These are phyloP conservation scores for Venustaconcha ellipsiformis DNA, from an alignment of 1,140 invertebrate species.

Conservation along the genomic window DNA sequence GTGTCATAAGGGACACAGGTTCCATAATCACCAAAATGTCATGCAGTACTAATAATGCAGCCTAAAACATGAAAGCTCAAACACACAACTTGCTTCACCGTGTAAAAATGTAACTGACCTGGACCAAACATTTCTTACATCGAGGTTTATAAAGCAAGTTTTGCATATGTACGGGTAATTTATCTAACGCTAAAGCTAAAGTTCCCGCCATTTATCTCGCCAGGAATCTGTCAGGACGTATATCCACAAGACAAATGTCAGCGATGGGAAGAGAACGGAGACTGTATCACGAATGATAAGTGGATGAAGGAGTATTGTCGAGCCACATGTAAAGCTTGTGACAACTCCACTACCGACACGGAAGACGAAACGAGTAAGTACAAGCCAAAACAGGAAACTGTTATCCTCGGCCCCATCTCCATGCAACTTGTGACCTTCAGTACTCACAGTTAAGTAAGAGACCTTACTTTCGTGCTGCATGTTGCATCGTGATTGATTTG, in stretches of 20 bases:
- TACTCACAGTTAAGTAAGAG: not conserved
- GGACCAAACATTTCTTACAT: not conserved
- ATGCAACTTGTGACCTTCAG: not conserved
- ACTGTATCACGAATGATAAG: conserved; percentile 48
- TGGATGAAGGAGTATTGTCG: conserved; percentile 58
- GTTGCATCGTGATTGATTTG: not conserved
- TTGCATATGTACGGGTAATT: not conserved
- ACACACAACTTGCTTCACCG: not conserved
- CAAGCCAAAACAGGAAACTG: not conserved
- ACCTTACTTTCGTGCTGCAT: too few relatives aligned
- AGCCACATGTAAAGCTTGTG: conserved; percentile 48
- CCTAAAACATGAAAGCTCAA: not conserved
- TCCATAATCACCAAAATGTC: not conserved
- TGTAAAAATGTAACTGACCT: not conserved
- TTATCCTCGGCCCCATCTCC: not conserved
- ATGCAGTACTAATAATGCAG: not conserved
- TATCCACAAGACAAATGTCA: conserved; percentile 40
- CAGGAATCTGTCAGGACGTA: conserved; percentile 43
- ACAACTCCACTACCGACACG: conserved; percentile 19
- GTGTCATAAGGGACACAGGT: too few relatives aligned
- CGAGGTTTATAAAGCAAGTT: not conserved
- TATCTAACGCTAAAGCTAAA: not conserved
- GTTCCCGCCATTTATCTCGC: not conserved
- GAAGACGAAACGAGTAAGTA: conserved; percentile 28
- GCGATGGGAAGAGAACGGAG: conserved; percentile 45